Evolutionary conservation across 2,888 invertebrate genomes (phyloP), one percentile per base, ranked within the genome.

Genomic region (Tricholauxania praeusta): DNA sequence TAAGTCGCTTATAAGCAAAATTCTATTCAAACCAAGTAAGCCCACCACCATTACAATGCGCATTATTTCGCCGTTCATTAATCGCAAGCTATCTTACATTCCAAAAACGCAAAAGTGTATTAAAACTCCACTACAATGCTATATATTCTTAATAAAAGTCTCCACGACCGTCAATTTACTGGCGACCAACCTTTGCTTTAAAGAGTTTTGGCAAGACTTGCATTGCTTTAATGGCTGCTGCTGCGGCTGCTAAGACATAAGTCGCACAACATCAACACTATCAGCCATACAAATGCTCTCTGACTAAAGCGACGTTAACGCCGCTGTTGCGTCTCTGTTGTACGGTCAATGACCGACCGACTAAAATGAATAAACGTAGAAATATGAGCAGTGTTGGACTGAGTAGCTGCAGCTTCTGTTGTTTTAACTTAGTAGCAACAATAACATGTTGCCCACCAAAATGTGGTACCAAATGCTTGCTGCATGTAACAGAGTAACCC

Each of bases 291-390:
- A 28, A 28, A 28, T 28, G 28, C 28, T 28, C 28, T 28, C 28
- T 28, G 28, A 28, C 28, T 3, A 28, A 4, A 28, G 28, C 28
- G 28, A 28, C 28, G 63, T 55, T 39, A 10, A 10, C 82, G 81
- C 82, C 81, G 80, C 80, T 80, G 83, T 77, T 79, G 81, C 81
- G 81, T 83, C 82, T 82, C 79, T 81, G 82, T 76, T 78, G 80
- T 79, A 71, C 83, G 84, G 84, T 84, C 84, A 83, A 83, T 84
- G 84, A 84, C 84, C 83, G 83, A 83, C 81, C 84, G 83, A 84
- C 83, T 81, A 79, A 80, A 83, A 48, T 62, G 53, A 70, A 70
- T 63, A 63, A 70, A 19, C 53, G 47, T 10, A 39, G 39, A 39
- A 39, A 39, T 0, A 39, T 39, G 10, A 10, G 39, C 39, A 10